Evolutionary conservation across 2,888 invertebrate species (phyloP).

Genomic region (Tromatobia lineatoria): DNA sequence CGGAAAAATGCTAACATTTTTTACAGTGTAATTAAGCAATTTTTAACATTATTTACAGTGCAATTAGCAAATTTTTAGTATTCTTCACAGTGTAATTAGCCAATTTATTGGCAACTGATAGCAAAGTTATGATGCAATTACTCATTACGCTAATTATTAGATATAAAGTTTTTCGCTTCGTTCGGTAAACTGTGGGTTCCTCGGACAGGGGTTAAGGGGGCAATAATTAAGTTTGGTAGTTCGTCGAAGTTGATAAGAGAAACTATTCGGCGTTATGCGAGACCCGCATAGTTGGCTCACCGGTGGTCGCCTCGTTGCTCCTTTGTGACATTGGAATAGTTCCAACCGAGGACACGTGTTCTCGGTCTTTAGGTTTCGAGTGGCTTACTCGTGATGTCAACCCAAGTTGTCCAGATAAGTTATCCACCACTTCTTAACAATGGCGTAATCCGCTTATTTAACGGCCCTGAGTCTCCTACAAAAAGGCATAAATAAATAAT

Average conservation of each 20-base stretch:
- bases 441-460: too few species aligned
- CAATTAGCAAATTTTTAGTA: too few species aligned
- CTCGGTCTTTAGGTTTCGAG: slow-evolving; percentile 5
- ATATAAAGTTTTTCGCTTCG: slow-evolving; percentile 30
- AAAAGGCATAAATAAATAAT: too few species aligned
- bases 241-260: slow-evolving; percentile 37
- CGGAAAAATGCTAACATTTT: too few species aligned
- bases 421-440: too few species aligned
- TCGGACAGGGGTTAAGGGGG: background rate
- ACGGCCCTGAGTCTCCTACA: too few species aligned
- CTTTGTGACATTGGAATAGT: slow-evolving; percentile 48
- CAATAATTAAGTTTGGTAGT: slow-evolving; percentile 30
- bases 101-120: slow-evolving; percentile 16
- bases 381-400: background rate
- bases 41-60: too few species aligned
- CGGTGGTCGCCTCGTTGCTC: background rate
- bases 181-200: background rate
- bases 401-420: background rate
- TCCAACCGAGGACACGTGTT: background rate
- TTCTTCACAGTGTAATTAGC: too few species aligned
- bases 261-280: slow-evolving; percentile 45
- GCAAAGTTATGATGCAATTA: slow-evolving; percentile 39
- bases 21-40: too few species aligned
- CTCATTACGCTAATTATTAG: slow-evolving; percentile 25
- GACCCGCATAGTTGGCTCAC: slow-evolving; percentile 38